phyloP scores from a whole-genome alignment of 2,888 invertebrate genomes.

The Troides oblongomaculatus region DNA sequence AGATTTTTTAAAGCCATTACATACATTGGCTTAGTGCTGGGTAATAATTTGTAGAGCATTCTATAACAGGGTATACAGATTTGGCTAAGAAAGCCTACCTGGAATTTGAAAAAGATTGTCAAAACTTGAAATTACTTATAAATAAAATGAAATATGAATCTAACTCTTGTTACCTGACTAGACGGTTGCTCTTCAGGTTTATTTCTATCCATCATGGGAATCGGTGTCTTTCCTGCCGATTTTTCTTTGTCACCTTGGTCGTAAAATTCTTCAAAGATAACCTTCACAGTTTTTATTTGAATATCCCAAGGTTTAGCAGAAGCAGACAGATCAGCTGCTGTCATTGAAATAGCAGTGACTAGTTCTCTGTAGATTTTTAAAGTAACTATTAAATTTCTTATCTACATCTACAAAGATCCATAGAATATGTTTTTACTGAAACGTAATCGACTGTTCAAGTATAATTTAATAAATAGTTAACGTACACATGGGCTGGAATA shows the following conservation, averaged over 20 bases:
- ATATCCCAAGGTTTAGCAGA: conserved; percentile 92
- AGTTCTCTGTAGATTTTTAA: conserved; percentile 73
- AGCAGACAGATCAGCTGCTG: conserved; percentile 90
- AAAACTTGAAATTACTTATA: background rate
- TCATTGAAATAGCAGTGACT: conserved; percentile 89
- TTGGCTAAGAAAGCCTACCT: conserved; percentile 89
- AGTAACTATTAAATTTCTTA: no score
- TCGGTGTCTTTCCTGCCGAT: conserved; percentile 83
- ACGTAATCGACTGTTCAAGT: background rate
- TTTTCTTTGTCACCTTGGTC: conserved; percentile 88
- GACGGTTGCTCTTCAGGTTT: conserved; percentile 87
- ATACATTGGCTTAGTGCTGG: conserved; percentile 84
- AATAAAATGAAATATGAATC: background rate
- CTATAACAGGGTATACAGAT: conserved; percentile 91
- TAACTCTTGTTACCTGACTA: conserved; percentile 82
- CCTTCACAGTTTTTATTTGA: conserved; percentile 88
- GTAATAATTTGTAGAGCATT: conserved; percentile 83
- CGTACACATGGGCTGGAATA: conserved; percentile 80
- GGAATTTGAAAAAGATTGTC: conserved; percentile 25
- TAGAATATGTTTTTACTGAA: background rate
- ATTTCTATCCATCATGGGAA: conserved; percentile 90
- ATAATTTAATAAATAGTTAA: background rate
- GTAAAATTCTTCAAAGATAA: conserved; percentile 91
- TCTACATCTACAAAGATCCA: no score
- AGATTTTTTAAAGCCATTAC: conserved; percentile 82